Base-by-base conservation (phyloP, 2,797 vertebrate genomes). In the Gymnothorax reevesii region DNA sequence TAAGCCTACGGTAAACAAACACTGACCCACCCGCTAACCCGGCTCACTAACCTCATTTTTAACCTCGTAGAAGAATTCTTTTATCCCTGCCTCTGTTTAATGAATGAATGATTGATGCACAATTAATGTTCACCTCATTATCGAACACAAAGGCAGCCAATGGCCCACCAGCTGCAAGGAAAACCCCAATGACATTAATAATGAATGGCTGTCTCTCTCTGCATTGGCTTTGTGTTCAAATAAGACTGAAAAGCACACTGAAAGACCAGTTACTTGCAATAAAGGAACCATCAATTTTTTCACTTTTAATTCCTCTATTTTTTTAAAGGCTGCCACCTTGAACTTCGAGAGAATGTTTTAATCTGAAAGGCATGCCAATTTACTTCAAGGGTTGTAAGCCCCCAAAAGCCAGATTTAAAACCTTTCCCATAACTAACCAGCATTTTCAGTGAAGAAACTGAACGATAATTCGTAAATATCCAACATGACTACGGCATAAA, bases 121-220 rank as follows among this genome's bases (percentile, higher is more conserved):
- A 10, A 71, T 71, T 71, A 71, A 71, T 27, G 69, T 15, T 33
- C 25, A 33, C 25, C 69, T 71, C 69, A 71, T 71, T 71, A 71
- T 27, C 64, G n/a, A 9, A 27, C 69, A 71, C 69, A 71, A 71
- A 71, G 69, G n/a, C 69, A n/a, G 62, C 69, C 69, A n/a, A 71
- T 15, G 1, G 10, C 12, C 25, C 12, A 71, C 20, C 69, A 71
- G 69, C 69, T 71, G 69, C 69, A 71, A 12, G 33, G 69, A 2
- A 71, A 27, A 33, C 7, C 69, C 9, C 25, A 71, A 71, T 27
- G 33, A 10, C 69, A 71, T 71, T 27, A 71, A 71, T 71, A 71
- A 71, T 71, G 25, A 71, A 71, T 71, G 69, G 25, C 8, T 10
- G 25, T 9, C n/a, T 75, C 33, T 49, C 33, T 7, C 33, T 7